A percentile compares a stretch with the other conserved stretches of the same genome.
Evolutionary conservation across 2,888 invertebrate species (phyloP).

Genomic region (Latheticus oryzae): DNA sequence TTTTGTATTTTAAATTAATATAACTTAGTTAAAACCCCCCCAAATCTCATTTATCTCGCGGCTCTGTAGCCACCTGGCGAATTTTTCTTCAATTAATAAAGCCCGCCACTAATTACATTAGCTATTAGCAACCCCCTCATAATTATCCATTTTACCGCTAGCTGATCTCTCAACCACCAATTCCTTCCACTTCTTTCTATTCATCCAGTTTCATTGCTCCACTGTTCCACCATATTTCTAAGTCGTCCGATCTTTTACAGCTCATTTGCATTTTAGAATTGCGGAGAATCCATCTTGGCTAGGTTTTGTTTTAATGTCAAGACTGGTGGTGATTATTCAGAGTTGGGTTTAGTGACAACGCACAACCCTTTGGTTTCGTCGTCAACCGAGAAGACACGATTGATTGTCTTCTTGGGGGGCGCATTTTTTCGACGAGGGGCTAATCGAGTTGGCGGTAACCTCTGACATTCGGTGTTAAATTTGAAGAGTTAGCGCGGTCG

Average conservation of each 20-base stretch:
- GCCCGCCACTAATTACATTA: conserved; percentile 62
- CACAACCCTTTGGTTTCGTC: conserved; percentile 45
- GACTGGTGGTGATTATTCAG: conserved; percentile 59
- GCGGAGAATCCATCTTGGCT: conserved; percentile 62
- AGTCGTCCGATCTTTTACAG: conserved; percentile 64
- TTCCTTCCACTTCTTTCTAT: conserved; percentile 57
- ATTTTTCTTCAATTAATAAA: conserved; percentile 62
- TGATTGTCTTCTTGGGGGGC: conserved; percentile 29
- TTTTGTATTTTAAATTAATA: no score
- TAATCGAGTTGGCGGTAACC: conserved; percentile 43
- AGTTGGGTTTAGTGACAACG: conserved; percentile 49
- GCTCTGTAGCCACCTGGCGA: conserved; percentile 57
- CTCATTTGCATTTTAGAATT: conserved; percentile 66
- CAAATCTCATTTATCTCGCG: conserved; percentile 6
- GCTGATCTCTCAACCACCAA: conserved; percentile 55
- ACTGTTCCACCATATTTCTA: conserved; percentile 54
- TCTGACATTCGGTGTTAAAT: conserved; percentile 52
- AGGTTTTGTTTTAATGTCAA: conserved; percentile 62
- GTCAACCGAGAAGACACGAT: conserved; percentile 26
- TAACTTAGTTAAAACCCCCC: conserved; percentile 1
- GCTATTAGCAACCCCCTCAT: conserved; percentile 61
- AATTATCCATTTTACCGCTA: conserved; percentile 60
- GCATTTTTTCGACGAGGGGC: conserved; percentile 35
- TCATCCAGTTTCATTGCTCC: conserved; percentile 52
- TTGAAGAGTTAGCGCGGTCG: conserved; percentile 40